Evolutionary conservation across 2,888 invertebrate genomes (phyloP).

Genomic region (Epinotia brunnichana): DNA sequence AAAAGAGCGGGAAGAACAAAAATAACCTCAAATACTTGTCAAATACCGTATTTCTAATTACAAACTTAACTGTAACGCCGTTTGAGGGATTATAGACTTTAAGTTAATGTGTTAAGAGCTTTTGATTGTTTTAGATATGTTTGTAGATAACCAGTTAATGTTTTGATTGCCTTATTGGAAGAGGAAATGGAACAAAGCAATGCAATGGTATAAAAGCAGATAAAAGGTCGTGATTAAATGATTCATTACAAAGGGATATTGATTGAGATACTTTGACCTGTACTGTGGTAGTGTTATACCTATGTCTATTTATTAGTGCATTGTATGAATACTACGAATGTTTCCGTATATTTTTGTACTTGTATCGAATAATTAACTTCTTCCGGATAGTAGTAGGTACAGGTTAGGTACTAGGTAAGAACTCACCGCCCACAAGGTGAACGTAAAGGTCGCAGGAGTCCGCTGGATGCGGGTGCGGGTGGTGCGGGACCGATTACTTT

Average conservation of each 20-base stretch:
- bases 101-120: neutral
- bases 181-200: conserved; percentile 18
- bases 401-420: too few relatives aligned
- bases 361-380: too few relatives aligned
- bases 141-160: conserved; percentile 16
- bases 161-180: conserved; percentile 21
- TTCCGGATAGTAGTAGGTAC: too few relatives aligned
- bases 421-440: too few relatives aligned
- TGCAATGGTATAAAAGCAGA: neutral
- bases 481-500: too few relatives aligned
- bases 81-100: neutral
- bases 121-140: neutral
- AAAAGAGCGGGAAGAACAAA: conserved; percentile 16
- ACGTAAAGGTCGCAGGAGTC: too few relatives aligned
- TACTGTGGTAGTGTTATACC: neutral
- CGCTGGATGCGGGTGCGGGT: too few relatives aligned
- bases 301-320: neutral
- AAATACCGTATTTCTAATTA: conserved; percentile 18
- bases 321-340: neutral
- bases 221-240: conserved; percentile 14
- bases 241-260: conserved; percentile 7
- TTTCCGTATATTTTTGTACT: neutral
- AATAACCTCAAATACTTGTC: conserved; percentile 19
- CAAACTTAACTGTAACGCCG: neutral
- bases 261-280: conserved; percentile 10